phyloP scores from a whole-genome alignment of 2,113 vertebrate species.

The Pygoscelis adeliae region DNA sequence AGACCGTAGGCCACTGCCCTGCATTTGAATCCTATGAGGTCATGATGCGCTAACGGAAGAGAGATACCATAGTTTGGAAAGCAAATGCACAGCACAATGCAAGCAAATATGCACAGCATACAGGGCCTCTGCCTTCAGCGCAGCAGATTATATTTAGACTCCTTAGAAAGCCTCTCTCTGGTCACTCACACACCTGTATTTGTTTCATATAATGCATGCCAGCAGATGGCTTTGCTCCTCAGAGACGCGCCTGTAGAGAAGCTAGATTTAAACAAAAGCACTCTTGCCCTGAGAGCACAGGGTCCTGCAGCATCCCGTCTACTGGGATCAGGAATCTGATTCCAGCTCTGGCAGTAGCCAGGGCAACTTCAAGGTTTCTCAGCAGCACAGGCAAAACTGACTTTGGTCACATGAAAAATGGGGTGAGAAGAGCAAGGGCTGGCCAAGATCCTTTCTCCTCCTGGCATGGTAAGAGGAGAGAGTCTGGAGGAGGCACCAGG shows the following conservation, averaged over 20 bases:
- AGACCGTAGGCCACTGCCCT: neutral
- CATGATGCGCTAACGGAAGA: neutral
- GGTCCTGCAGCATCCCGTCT: neutral
- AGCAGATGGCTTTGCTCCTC: neutral
- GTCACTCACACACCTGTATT: neutral
- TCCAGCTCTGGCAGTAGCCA: neutral
- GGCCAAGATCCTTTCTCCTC: neutral
- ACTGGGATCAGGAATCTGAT: neutral
- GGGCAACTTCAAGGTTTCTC: neutral
- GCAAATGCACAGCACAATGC: neutral
- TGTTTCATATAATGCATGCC: neutral
- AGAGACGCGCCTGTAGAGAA: neutral
- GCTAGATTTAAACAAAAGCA: neutral
- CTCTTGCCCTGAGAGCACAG: neutral
- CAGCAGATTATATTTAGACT: neutral
- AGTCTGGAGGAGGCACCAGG: neutral
- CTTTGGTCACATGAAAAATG: neutral
- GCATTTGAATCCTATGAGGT: conserved; percentile 24
- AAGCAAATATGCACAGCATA: neutral
- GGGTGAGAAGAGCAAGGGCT: neutral
- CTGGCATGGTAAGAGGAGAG: neutral
- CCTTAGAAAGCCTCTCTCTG: neutral
- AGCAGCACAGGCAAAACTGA: neutral
- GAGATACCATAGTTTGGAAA: neutral
- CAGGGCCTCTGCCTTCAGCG: neutral